Percentiles rank a stretch among this genome's conserved stretches.
Conservation (phyloP, 2,113 vertebrate genomes). For the Eubucco bourcierii region DNA sequence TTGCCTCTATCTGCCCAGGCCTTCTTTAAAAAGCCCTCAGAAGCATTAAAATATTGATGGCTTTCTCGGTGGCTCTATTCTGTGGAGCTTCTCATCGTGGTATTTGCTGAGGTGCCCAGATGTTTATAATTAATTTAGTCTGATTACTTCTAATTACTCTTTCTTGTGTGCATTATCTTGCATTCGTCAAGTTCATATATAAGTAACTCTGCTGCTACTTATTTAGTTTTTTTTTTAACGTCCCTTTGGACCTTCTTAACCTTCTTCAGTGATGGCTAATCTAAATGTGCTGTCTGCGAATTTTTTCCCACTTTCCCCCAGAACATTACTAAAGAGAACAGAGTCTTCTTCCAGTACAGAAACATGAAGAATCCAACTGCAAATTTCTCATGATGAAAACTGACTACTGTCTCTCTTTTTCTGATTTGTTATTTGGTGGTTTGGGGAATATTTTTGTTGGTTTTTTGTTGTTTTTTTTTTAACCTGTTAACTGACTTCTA, state of each 20-base stretch:
- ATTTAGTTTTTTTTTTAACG: neutral
- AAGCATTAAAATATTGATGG: neutral
- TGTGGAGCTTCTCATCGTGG: neutral
- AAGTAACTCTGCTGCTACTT: neutral
- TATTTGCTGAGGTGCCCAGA: slow-evolving; percentile 19
- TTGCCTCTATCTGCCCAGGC: neutral
- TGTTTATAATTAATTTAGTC: slow-evolving; percentile 53
- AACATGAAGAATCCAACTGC: neutral
- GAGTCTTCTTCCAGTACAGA: neutral
- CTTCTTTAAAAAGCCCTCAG: neutral
- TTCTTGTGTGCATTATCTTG: slow-evolving; percentile 39
- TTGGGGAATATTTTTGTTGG: too few species aligned
- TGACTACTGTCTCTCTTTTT: neutral
- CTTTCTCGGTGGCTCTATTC: neutral
- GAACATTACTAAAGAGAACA: neutral
- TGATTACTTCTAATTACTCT: slow-evolving; percentile 44
- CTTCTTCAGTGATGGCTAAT: slow-evolving; percentile 1
- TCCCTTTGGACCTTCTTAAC: slow-evolving; percentile 22
- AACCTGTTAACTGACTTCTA: neutral
- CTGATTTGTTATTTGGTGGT: neutral
- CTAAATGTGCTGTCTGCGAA: neutral
- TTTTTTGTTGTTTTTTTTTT: neutral
- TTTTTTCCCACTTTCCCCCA: neutral
- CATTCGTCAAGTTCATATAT: slow-evolving; percentile 5
- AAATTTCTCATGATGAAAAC: neutral